These are phyloP conservation scores for Schizotus pectinicornis DNA, from an alignment of 2,888 invertebrate genomes.

Conservation along the genomic window DNA sequence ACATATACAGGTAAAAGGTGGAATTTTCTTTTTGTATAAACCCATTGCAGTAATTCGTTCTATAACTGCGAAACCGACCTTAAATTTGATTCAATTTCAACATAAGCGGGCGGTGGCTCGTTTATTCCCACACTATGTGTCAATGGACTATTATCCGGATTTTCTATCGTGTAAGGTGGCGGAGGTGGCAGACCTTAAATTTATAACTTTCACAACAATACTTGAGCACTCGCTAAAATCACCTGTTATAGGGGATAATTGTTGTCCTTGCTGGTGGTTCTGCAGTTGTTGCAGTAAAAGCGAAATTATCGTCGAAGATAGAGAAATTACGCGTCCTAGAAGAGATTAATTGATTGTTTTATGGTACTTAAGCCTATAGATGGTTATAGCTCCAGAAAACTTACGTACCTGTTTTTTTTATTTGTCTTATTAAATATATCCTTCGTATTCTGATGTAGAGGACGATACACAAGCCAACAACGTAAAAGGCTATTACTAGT, in stretches of 20 bases:
- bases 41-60: not conserved
- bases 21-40: not conserved
- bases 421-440: constrained; percentile 20
- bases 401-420: constrained; percentile 26
- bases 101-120: constrained; percentile 30
- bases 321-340: constrained; percentile 35
- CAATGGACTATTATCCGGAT: not conserved
- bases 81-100: not conserved
- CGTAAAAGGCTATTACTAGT: constrained; percentile 25
- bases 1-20: constrained; percentile 5
- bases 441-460: constrained; percentile 23
- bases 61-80: not conserved
- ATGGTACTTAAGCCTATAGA: not conserved
- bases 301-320: constrained; percentile 23
- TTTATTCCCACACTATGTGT: constrained; percentile 2
- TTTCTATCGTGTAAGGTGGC: constrained; percentile 34
- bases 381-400: not conserved
- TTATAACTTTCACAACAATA: not conserved
- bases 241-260: constrained; percentile 27
- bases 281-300: constrained; percentile 24
- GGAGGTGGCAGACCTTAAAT: constrained; percentile 37
- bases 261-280: constrained; percentile 12
- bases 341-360: constrained; percentile 9
- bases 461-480: constrained; percentile 22
- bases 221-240: not conserved